Base-by-base conservation (phyloP, 1,140 invertebrate species). In the Drosophila albomicans region DNA sequence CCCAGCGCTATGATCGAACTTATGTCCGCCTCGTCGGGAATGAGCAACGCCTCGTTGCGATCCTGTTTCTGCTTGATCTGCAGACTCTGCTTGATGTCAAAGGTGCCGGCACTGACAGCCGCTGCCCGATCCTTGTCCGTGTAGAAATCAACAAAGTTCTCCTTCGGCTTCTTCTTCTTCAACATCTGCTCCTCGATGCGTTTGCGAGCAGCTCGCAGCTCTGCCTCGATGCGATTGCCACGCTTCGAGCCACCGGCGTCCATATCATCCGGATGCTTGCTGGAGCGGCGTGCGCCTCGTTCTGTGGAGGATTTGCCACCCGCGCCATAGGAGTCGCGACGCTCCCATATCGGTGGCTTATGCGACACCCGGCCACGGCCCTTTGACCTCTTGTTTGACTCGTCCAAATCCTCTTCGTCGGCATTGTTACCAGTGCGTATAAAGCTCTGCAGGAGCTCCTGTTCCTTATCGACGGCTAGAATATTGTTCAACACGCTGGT, bases 81-180 rank as follows among this genome's bases (percentile, higher is more conserved):
- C 56, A 98, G 93, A 20, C 96, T 97, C 69, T 96, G 95, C 82
- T 98, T 98, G 38, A 98, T 98, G 88, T 98, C 97, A 51, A 95
- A 92, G 43, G 89, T 79, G 2, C 92, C 91, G 1, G 97, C 95
- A 78, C 97, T 96, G 4, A 98, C 97, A 1, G 97, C 97, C 0
- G 97, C 97, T 0, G 97, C 97, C 7, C 97, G 93, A 91, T 98
- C 97, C 86, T 98, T 98, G 91, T 98, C 97, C 7, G 97, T 98
- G 87, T 98, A 98, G 10, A 96, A 92, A 86, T 98, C 97, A 66
- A 96, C 96, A 13, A 92, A 92, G 54, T 91, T 92, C 77, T 96
- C 95, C n/a, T 94, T 94, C 15, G 94, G 93, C 25, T 94, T 94
- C 93, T 94, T 79, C 93, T 94, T 93, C 93, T 93, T 79, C 93